Conservation (phyloP, 2,113 vertebrate genomes). For the Scolopax mira region DNA sequence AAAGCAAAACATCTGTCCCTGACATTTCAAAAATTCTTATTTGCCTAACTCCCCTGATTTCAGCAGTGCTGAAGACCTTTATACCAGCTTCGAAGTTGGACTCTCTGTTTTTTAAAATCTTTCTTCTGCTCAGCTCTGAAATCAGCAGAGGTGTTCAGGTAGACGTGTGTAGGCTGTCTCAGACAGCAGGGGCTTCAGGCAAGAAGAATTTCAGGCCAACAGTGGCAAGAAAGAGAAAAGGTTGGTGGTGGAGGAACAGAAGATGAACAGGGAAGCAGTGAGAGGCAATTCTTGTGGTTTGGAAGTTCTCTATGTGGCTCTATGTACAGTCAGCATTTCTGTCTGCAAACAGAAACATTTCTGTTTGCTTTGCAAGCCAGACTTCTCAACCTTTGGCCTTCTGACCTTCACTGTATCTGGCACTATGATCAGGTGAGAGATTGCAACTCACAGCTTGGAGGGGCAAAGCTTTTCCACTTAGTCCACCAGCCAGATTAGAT, state of each 20-base stretch:
- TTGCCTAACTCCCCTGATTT: slow-evolving; percentile 7
- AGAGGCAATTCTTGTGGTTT: slow-evolving; percentile 69
- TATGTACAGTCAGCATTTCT: slow-evolving; percentile 68
- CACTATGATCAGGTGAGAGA: slow-evolving; percentile 29
- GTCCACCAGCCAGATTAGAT: neutral
- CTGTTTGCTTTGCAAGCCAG: slow-evolving; percentile 58
- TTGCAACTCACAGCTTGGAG: neutral
- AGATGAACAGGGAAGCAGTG: slow-evolving; percentile 63
- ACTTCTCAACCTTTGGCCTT: slow-evolving; percentile 68
- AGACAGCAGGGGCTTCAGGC: slow-evolving; percentile 61
- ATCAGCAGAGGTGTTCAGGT: slow-evolving; percentile 24
- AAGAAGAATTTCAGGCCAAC: slow-evolving; percentile 61
- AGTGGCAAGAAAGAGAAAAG: slow-evolving; percentile 32
- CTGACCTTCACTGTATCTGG: slow-evolving; percentile 51
- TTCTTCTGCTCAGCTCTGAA: neutral
- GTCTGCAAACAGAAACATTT: slow-evolving; percentile 63
- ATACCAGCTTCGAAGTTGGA: neutral
- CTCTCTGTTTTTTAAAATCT: neutral
- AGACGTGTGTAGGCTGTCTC: slow-evolving; percentile 52
- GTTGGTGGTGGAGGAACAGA: slow-evolving; percentile 44
- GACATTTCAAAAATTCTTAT: slow-evolving; percentile 22
- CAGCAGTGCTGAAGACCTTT: neutral
- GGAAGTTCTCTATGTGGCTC: slow-evolving; percentile 64
- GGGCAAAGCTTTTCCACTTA: neutral
- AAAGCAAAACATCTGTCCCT: slow-evolving; percentile 5